phyloP scores from a whole-genome alignment of 1,140 invertebrate species.

The Parasteatoda tepidariorum region DNA sequence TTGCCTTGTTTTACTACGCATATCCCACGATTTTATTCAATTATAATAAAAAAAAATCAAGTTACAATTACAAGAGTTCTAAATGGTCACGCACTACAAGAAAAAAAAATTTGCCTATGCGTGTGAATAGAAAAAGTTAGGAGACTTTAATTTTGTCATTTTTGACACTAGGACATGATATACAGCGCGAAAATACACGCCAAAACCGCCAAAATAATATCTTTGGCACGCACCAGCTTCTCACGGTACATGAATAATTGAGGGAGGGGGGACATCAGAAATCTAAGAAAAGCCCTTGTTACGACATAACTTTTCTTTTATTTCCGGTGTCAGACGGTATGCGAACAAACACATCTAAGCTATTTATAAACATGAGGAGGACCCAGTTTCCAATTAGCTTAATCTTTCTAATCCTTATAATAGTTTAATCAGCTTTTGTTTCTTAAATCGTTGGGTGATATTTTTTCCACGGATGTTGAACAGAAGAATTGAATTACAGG shows the following conservation, averaged over 20 bases:
- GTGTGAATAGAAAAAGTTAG: background rate
- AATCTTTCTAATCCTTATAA: background rate
- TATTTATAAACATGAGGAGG: constrained; percentile 3
- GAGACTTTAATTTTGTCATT: background rate
- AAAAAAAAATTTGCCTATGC: too few species aligned
- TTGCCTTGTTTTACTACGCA: too few species aligned
- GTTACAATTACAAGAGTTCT: too few species aligned
- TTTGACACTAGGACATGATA: background rate
- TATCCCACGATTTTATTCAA: too few species aligned
- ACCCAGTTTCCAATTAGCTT: background rate
- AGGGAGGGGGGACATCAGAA: background rate
- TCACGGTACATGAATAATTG: background rate
- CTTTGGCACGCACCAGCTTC: background rate
- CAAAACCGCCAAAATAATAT: background rate
- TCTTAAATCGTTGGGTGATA: background rate
- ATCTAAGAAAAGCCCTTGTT: background rate
- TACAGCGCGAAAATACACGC: constrained; percentile 5
- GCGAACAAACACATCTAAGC: background rate
- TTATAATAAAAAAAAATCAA: too few species aligned
- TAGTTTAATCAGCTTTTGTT: constrained; percentile 1
- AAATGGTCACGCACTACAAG: too few species aligned
- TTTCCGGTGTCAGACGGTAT: background rate
- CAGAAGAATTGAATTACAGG: background rate
- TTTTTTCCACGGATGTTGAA: background rate
- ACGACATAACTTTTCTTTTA: background rate